Conservation (phyloP, 1,140 invertebrate genomes). For the Araneus ventricosus region DNA sequence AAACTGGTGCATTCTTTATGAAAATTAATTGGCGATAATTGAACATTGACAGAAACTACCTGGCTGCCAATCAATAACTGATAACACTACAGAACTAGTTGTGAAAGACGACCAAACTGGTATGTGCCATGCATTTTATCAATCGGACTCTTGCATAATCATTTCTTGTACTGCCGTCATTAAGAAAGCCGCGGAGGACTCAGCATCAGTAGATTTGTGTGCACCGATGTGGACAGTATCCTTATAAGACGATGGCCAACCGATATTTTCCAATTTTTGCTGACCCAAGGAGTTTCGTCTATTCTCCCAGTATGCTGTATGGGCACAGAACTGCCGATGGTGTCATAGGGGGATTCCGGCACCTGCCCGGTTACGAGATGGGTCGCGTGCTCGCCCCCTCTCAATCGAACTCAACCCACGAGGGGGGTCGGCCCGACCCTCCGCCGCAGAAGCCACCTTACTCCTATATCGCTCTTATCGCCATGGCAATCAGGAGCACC, state of each 20-base stretch:
- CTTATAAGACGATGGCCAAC: conserved; percentile 23
- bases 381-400: conserved; percentile 57
- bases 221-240: neutral
- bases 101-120: neutral
- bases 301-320: conserved; percentile 39
- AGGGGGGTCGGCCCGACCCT: conserved; percentile 33
- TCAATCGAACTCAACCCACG: conserved; percentile 21
- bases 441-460: conserved; percentile 82
- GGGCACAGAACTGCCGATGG: conserved; percentile 2
- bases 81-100: too few species aligned
- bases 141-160: neutral
- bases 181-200: neutral
- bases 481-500: conserved; percentile 83
- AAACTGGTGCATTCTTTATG: too few species aligned
- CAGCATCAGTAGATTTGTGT: neutral
- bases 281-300: conserved; percentile 52
- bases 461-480: conserved; percentile 84
- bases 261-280: conserved; percentile 51
- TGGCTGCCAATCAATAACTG: too few species aligned
- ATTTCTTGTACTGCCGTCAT: neutral
- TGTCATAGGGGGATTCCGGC: conserved; percentile 25
- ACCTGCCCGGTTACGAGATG: conserved; percentile 48
- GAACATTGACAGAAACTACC: too few species aligned
- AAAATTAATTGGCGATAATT: too few species aligned
- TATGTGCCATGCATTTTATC: neutral